Percentiles rank a stretch among this genome's conserved stretches.
phyloP scores from a whole-genome alignment of 2,888 invertebrate species.

The Drosophila tanythrix region DNA sequence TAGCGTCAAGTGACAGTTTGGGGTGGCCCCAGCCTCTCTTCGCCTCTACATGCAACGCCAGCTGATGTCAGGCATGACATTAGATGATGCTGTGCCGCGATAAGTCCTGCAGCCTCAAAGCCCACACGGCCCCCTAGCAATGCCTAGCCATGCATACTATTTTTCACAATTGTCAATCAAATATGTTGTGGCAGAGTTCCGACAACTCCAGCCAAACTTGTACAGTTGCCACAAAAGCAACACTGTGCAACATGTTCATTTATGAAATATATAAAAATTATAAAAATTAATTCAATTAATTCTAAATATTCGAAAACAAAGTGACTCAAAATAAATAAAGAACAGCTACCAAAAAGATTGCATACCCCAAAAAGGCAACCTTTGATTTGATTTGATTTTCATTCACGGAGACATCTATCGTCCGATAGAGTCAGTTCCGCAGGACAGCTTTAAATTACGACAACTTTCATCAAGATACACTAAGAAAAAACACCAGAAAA shows the following conservation, averaged over 20 bases:
- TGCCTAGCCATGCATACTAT: conserved; percentile 12
- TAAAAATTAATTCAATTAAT: too few relatives aligned
- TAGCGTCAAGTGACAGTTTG: conserved; percentile 68
- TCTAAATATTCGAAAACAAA: neutral
- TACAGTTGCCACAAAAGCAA: conserved; percentile 46
- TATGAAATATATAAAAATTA: too few relatives aligned
- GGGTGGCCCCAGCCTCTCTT: conserved; percentile 11
- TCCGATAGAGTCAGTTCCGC: neutral
- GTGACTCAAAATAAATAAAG: too few relatives aligned
- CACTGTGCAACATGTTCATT: neutral
- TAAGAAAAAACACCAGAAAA: neutral
- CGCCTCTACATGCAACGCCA: conserved; percentile 2
- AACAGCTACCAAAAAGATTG: too few relatives aligned
- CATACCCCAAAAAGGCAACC: too few relatives aligned
- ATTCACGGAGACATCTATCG: neutral
- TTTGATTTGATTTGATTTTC: neutral
- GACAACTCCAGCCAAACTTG: conserved; percentile 17
- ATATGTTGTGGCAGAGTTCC: conserved; percentile 15
- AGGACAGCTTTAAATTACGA: neutral
- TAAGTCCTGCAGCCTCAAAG: conserved; percentile 47
- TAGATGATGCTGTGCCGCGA: conserved; percentile 64
- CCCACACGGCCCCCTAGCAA: conserved; percentile 13
- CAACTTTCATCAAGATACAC: neutral
- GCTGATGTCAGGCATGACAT: conserved; percentile 73
- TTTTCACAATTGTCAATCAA: conserved; percentile 63